These are phyloP conservation scores for Rhagologus leucostigma DNA, from an alignment of 2,113 vertebrate genomes.

Conservation along the genomic window DNA sequence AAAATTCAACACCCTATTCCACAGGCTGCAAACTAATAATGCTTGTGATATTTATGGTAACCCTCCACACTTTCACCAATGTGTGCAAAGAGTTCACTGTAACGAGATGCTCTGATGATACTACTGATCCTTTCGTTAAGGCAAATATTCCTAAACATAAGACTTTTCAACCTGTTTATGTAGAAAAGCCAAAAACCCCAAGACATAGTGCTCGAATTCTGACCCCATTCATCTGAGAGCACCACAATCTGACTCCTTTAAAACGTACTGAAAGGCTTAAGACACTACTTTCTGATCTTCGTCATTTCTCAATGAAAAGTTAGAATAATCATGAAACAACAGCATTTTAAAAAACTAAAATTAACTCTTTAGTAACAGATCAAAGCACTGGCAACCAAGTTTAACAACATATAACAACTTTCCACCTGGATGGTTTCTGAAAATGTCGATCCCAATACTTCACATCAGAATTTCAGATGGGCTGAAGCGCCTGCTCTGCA, in stretches of 20 bases:
- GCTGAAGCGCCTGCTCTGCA: not conserved
- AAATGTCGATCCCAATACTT: not conserved
- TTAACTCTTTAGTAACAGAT: not conserved
- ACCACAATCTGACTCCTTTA: not conserved
- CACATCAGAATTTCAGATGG: not conserved
- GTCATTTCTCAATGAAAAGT: not conserved
- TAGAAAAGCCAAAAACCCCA: not conserved
- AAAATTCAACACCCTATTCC: not conserved
- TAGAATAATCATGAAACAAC: not conserved
- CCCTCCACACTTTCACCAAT: not conserved
- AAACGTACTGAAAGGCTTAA: not conserved
- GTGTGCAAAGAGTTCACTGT: not conserved
- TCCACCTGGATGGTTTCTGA: not conserved
- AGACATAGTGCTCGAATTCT: not conserved
- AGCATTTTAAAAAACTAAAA: not conserved
- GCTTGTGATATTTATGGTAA: not conserved
- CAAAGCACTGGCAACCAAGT: not conserved
- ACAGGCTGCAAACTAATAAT: not conserved
- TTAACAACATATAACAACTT: not conserved
- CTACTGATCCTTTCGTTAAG: not conserved
- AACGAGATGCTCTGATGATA: not conserved
- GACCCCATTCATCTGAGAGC: not conserved
- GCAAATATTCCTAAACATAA: not conserved
- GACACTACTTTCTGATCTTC: not conserved
- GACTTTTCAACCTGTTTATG: not conserved